These are phyloP conservation scores for Odontocolon sp. DNA, from an alignment of 2,888 invertebrate species.

Conservation along the genomic window DNA sequence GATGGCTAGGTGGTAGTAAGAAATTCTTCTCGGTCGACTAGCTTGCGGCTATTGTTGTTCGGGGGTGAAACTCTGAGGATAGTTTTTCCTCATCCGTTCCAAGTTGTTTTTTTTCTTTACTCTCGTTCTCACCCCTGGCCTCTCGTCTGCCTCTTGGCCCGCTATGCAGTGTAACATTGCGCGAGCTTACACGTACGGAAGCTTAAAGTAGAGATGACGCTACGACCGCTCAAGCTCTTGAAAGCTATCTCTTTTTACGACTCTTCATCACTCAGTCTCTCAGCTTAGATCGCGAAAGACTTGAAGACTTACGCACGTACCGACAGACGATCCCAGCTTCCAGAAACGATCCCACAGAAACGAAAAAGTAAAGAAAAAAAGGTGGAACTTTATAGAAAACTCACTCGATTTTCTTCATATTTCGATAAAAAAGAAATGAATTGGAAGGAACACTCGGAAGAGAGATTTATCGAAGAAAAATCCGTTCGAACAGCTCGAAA, in stretches of 20 bases:
- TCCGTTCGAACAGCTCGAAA: conserved; percentile 35
- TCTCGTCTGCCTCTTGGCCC: neutral
- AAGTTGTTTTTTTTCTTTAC: conserved; percentile 32
- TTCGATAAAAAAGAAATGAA: conserved; percentile 51
- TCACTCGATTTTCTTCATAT: conserved; percentile 24
- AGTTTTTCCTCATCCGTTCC: neutral
- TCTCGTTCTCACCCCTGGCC: conserved; percentile 3
- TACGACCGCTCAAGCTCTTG: conserved; percentile 11
- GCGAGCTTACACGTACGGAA: conserved; percentile 17
- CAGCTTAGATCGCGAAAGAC: neutral
- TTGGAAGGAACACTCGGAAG: conserved; percentile 36
- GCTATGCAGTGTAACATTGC: conserved; percentile 15
- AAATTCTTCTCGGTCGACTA: conserved; percentile 39
- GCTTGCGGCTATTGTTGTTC: conserved; percentile 38
- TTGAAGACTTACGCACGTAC: neutral
- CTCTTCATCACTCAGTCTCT: conserved; percentile 21
- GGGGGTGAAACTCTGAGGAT: conserved; percentile 24
- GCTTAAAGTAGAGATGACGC: conserved; percentile 29
- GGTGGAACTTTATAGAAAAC: neutral
- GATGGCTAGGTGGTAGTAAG: conserved; percentile 7
- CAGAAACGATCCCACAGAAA: neutral
- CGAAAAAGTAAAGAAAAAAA: neutral
- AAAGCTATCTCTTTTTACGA: conserved; percentile 33
- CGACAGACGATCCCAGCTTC: neutral
- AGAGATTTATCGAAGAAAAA: conserved; percentile 48